Evolutionary conservation across 2,797 vertebrate genomes (phyloP).

Genomic region (Siniperca scherzeri): DNA sequence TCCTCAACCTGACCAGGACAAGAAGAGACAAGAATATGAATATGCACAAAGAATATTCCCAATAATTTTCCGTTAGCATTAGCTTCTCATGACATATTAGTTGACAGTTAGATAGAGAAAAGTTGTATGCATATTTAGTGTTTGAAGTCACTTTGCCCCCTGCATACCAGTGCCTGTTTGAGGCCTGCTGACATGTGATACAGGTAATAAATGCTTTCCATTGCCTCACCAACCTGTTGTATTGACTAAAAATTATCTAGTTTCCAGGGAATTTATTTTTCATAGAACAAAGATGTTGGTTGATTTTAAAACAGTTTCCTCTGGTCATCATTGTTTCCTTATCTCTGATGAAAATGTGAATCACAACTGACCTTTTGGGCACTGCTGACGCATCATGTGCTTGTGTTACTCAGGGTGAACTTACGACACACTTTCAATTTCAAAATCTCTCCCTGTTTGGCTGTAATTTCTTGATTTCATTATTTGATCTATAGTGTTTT

Average conservation of each 20-base stretch:
- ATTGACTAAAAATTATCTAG: neutral
- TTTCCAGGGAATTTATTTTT: neutral
- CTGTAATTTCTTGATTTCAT: neutral
- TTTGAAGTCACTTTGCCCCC: neutral
- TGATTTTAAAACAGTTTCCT: conserved; percentile 2
- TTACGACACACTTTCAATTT: conserved; percentile 7
- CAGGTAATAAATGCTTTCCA: neutral
- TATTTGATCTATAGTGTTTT: neutral
- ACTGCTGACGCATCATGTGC: neutral
- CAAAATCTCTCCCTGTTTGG: neutral
- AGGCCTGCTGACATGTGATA: neutral
- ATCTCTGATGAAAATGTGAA: neutral
- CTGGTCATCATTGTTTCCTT: neutral
- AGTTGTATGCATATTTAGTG: neutral
- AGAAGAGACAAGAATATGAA: neutral
- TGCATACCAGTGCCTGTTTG: neutral
- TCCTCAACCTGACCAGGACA: conserved; percentile 85
- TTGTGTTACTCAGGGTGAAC: neutral
- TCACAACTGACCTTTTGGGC: neutral
- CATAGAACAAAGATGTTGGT: too few relatives aligned
- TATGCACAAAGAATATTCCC: neutral
- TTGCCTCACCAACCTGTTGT: neutral
- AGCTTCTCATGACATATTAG: neutral
- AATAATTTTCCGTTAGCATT: neutral
- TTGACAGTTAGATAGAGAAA: neutral